Conservation (phyloP, 2,113 vertebrate species). For the Montifringilla adamsi region DNA sequence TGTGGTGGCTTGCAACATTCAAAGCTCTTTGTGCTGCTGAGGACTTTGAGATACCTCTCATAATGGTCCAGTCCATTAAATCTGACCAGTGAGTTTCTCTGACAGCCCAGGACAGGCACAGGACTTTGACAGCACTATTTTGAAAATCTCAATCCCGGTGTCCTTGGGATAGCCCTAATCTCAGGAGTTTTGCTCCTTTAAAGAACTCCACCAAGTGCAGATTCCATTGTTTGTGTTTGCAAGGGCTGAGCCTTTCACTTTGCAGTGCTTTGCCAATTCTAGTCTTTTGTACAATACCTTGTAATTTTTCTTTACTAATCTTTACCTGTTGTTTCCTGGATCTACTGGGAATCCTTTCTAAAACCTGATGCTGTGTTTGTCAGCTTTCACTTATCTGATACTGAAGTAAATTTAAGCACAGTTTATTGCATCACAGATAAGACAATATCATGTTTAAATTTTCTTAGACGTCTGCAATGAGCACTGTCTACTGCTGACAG, state of each 20-base stretch:
- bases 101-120: background rate
- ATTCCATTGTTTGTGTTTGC: background rate
- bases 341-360: background rate
- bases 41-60: background rate
- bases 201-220: no score
- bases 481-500: background rate
- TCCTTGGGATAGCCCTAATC: background rate
- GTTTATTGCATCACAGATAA: background rate
- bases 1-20: background rate
- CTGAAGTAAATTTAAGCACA: background rate
- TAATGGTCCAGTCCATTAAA: background rate
- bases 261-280: background rate
- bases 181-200: background rate
- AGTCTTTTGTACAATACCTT: background rate
- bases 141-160: background rate
- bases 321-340: background rate
- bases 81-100: background rate
- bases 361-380: background rate
- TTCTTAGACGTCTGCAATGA: background rate
- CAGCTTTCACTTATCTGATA: background rate
- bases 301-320: background rate
- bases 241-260: background rate
- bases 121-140: background rate
- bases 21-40: background rate
- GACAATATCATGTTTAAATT: background rate